phyloP scores from a whole-genome alignment of 2,113 vertebrate genomes.

The Gorilla gorilla region DNA sequence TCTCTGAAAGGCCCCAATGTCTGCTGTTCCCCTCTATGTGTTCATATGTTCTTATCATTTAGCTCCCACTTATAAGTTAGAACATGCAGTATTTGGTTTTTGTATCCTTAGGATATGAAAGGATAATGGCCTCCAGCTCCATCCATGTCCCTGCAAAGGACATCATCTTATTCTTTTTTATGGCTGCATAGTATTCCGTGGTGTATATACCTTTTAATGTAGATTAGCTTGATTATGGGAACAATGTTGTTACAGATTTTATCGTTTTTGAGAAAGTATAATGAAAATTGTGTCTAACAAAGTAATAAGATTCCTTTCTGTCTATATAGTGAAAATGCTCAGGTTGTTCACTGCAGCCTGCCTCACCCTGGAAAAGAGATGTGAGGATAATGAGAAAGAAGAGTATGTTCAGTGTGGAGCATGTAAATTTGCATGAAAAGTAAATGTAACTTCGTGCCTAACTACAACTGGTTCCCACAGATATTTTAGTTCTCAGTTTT shows the following conservation, averaged over 20 bases:
- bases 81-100: too few relatives aligned
- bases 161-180: too few relatives aligned
- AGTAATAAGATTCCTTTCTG: not conserved
- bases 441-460: not conserved
- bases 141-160: too few relatives aligned
- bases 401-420: not conserved
- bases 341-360: not conserved
- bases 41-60: too few relatives aligned
- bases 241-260: not conserved
- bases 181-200: not conserved
- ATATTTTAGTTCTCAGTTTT: conserved; percentile 37
- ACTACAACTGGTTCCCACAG: not conserved
- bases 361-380: not conserved
- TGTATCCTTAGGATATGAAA: too few relatives aligned
- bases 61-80: too few relatives aligned
- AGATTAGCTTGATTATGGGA: not conserved
- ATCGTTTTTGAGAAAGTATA: not conserved
- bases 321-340: not conserved
- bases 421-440: not conserved
- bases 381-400: not conserved
- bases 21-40: too few relatives aligned
- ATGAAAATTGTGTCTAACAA: not conserved
- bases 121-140: not conserved
- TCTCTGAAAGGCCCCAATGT: too few relatives aligned
- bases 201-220: not conserved